A percentile compares a stretch with the other conserved stretches of the same genome.
phyloP scores from a whole-genome alignment of 2,113 vertebrate genomes.

The Rattus norvegicus region GRCr8 NC_086021.1:155325501-155326000 shows the following conservation, averaged over 20 bases:
- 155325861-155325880: background rate
- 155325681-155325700: conserved; percentile 10
- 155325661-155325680: conserved; percentile 20
- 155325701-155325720: background rate
- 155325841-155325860: background rate
- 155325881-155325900: background rate
- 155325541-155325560: background rate
- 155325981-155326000: background rate
- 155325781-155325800: background rate
- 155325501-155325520: background rate
- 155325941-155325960: background rate
- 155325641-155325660: background rate
- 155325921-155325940: background rate
- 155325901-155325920: background rate
- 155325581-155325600: background rate
- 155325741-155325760: background rate
- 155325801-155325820: background rate
- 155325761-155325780: background rate
- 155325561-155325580: background rate
- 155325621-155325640: background rate
- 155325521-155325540: conserved; percentile 1
- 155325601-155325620: background rate
- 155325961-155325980: background rate
- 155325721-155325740: background rate
- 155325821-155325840: background rate